Percentiles rank a stretch among this genome's conserved stretches.
Conservation (phyloP, 2,888 invertebrate species). For the Mesochorus sp. region DNA sequence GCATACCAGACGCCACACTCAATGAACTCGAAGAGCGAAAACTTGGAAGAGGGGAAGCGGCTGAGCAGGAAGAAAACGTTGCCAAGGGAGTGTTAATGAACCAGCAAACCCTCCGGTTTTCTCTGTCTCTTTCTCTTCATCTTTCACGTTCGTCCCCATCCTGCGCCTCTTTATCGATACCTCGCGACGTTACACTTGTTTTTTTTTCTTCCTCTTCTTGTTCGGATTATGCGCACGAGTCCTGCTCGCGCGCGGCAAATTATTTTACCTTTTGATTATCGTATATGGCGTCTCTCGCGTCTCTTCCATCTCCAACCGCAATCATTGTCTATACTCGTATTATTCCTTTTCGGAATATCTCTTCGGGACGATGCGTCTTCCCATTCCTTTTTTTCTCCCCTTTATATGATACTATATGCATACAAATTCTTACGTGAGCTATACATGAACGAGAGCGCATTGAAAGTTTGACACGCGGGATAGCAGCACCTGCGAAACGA, state of each 20-base stretch:
- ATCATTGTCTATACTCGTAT: not conserved
- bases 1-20: constrained; percentile 79
- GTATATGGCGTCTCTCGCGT: no score
- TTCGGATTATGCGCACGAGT: no score
- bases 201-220: no score
- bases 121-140: constrained; percentile 2
- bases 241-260: no score
- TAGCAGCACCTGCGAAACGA: constrained; percentile 47
- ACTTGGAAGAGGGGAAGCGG: constrained; percentile 38
- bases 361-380: constrained; percentile 11
- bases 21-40: constrained; percentile 71
- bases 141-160: no score
- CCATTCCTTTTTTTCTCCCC: not conserved
- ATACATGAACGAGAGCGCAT: constrained; percentile 28
- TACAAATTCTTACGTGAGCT: constrained; percentile 30
- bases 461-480: constrained; percentile 25
- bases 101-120: constrained; percentile 56
- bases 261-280: no score
- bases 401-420: not conserved
- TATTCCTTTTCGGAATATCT: constrained; percentile 9
- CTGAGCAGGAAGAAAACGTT: constrained; percentile 48
- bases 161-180: no score
- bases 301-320: constrained; percentile 40
- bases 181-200: no score
- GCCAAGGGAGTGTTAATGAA: constrained; percentile 68